Conservation (phyloP, 2,888 invertebrate genomes). For the Oligia fasciuncula region DNA sequence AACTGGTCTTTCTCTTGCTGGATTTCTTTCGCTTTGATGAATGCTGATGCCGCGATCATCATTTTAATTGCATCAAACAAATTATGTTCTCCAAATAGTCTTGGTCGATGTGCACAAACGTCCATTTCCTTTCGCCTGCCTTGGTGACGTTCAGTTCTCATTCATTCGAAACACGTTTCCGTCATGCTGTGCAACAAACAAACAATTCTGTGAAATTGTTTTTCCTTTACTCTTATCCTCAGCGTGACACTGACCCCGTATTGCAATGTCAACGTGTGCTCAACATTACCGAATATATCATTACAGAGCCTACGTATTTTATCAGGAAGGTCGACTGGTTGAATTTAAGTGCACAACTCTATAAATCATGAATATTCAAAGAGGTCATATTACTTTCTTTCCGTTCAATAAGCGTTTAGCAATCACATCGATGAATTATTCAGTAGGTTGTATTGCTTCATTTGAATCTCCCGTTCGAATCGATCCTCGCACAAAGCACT, state of each 20-base stretch:
- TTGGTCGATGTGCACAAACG: slow-evolving; percentile 37
- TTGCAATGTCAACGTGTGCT: slow-evolving; percentile 79
- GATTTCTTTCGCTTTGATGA: slow-evolving; percentile 13
- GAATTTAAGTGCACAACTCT: slow-evolving; percentile 54
- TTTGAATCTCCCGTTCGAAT: slow-evolving; percentile 33
- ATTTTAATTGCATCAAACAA: slow-evolving; percentile 38
- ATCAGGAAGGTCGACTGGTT: slow-evolving; percentile 76
- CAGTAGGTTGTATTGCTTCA: slow-evolving; percentile 25
- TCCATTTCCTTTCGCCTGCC: slow-evolving; percentile 57
- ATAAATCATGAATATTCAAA: slow-evolving; percentile 69
- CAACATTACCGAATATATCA: slow-evolving; percentile 69
- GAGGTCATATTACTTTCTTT: slow-evolving; percentile 65
- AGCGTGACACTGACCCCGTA: slow-evolving; percentile 82
- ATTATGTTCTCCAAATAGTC: slow-evolving; percentile 33
- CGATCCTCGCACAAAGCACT: slow-evolving; percentile 22
- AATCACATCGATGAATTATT: slow-evolving; percentile 30
- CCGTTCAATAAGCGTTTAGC: slow-evolving; percentile 26
- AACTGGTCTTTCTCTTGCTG: slow-evolving; percentile 19
- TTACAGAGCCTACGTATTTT: slow-evolving; percentile 68
- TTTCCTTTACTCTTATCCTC: slow-evolving; percentile 75
- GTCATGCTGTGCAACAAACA: slow-evolving; percentile 67
- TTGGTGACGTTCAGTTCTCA: slow-evolving; percentile 67
- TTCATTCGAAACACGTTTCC: slow-evolving; percentile 71
- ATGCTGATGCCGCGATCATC: slow-evolving; percentile 17
- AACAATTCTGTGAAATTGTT: slow-evolving; percentile 79